Evolutionary conservation across 2,888 invertebrate species (phyloP).

Genomic region (Watsonalla cultraria): DNA sequence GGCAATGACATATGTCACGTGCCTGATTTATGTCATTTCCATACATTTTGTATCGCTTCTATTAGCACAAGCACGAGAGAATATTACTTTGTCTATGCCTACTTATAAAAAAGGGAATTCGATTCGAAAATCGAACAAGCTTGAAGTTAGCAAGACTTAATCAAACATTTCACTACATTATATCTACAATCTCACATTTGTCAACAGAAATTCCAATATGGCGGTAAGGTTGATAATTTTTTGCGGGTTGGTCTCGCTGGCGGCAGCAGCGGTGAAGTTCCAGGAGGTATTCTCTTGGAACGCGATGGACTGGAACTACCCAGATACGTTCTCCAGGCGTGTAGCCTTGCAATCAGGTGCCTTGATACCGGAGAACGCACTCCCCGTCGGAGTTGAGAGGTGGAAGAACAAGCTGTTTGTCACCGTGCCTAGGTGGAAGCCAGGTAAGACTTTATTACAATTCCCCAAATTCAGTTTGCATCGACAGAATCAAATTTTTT

Average conservation of each 20-base stretch:
- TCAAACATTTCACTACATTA: background rate
- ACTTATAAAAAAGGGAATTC: too few species aligned
- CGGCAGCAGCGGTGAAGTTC: slow-evolving; percentile 72
- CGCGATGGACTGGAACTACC: slow-evolving; percentile 86
- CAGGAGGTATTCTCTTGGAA: slow-evolving; percentile 88
- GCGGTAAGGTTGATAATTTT: slow-evolving; percentile 33
- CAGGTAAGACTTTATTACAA: slow-evolving; percentile 74
- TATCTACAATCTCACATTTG: background rate
- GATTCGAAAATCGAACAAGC: too few species aligned
- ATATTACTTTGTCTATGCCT: too few species aligned
- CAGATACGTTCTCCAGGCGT: slow-evolving; percentile 79
- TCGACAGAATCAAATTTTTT: too few species aligned
- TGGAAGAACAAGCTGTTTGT: slow-evolving; percentile 91
- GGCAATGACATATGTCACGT: too few species aligned
- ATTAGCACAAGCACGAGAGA: too few species aligned
- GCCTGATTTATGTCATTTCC: too few species aligned
- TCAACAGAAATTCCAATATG: slow-evolving; percentile 26
- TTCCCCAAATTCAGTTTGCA: too few species aligned
- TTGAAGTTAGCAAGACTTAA: too few species aligned
- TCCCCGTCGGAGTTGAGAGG: slow-evolving; percentile 90
- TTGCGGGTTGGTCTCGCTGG: slow-evolving; percentile 40
- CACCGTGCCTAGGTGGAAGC: slow-evolving; percentile 88
- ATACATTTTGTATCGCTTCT: too few species aligned
- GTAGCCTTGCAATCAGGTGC: slow-evolving; percentile 82
- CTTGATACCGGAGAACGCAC: slow-evolving; percentile 86